Conservation (phyloP, 2,113 vertebrate genomes). For the Ochotona princeps region DNA sequence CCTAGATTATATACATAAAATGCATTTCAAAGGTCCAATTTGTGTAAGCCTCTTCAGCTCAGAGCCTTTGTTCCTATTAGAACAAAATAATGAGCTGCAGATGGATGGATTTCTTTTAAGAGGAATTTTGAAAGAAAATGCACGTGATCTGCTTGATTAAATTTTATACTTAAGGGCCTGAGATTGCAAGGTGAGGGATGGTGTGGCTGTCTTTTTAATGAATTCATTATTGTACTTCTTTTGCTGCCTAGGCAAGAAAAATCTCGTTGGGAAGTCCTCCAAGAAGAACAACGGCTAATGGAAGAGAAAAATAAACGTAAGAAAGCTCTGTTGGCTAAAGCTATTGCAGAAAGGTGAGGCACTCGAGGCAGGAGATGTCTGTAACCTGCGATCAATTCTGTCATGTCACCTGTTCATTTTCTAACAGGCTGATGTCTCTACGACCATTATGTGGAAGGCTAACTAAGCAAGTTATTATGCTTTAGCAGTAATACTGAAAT, state of each 20-base stretch:
- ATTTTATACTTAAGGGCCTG: slow-evolving; percentile 49
- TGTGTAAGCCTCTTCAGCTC: slow-evolving; percentile 63
- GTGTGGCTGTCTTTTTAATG: slow-evolving; percentile 52
- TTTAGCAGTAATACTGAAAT: slow-evolving; percentile 28
- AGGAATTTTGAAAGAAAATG: slow-evolving; percentile 60
- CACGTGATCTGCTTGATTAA: slow-evolving; percentile 53
- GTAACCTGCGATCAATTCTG: not conserved
- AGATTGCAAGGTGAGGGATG: slow-evolving; percentile 48
- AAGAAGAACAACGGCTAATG: slow-evolving; percentile 93
- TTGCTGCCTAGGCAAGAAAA: slow-evolving; percentile 90
- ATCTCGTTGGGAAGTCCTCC: slow-evolving; percentile 92
- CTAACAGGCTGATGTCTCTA: slow-evolving; percentile 7
- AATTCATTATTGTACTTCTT: slow-evolving; percentile 63
- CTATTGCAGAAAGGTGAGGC: slow-evolving; percentile 95
- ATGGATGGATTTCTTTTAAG: slow-evolving; percentile 66
- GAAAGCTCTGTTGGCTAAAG: slow-evolving; percentile 95
- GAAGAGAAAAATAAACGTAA: slow-evolving; percentile 97
- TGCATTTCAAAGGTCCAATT: slow-evolving; percentile 68
- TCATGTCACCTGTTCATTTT: slow-evolving; percentile 7
- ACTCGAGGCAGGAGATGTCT: not conserved
- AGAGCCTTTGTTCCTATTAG: slow-evolving; percentile 70
- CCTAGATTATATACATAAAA: slow-evolving; percentile 57
- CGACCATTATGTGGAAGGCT: not conserved
- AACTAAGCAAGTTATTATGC: not conserved
- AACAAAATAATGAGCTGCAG: slow-evolving; percentile 70